Conservation (phyloP, 2,888 invertebrate species). For the Trileptium ribeirensis region DNA sequence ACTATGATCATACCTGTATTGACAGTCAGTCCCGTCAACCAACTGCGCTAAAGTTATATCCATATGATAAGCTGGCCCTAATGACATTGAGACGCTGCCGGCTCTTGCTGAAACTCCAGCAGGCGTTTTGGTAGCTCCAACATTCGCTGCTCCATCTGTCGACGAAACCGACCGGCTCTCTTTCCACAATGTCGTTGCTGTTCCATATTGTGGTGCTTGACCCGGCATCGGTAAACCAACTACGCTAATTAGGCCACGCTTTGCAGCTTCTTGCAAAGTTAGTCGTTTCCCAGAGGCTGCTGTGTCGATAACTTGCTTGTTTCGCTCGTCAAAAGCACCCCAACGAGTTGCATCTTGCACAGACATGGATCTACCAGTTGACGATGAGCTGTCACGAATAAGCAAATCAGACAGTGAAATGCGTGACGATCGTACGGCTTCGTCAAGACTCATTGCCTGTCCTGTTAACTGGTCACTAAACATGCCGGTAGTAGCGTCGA, state of each 20-base stretch:
- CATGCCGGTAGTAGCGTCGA: slow-evolving; percentile 71
- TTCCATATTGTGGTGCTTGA: slow-evolving; percentile 46
- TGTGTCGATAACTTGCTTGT: slow-evolving; percentile 47
- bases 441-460: slow-evolving; percentile 64
- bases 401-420: slow-evolving; percentile 59
- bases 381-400: slow-evolving; percentile 59
- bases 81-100: slow-evolving; percentile 8
- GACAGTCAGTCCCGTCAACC: background rate
- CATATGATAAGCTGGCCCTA: slow-evolving; percentile 36
- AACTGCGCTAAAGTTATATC: slow-evolving; percentile 59
- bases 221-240: slow-evolving; percentile 45
- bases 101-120: background rate
- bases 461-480: slow-evolving; percentile 63
- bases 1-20: slow-evolving; percentile 73
- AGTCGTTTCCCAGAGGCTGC: slow-evolving; percentile 38
- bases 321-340: slow-evolving; percentile 53
- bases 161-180: slow-evolving; percentile 45
- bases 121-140: background rate
- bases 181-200: slow-evolving; percentile 46
- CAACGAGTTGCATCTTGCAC: slow-evolving; percentile 54
- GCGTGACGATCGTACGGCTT: slow-evolving; percentile 57
- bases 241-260: slow-evolving; percentile 68
- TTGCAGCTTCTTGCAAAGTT: slow-evolving; percentile 72
- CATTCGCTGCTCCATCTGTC: slow-evolving; percentile 44
- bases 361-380: slow-evolving; percentile 63